Percentiles rank a stretch among this genome's conserved stretches.
Conservation (phyloP, 1,140 invertebrate genomes). For the Lasioglossum albipes region DNA sequence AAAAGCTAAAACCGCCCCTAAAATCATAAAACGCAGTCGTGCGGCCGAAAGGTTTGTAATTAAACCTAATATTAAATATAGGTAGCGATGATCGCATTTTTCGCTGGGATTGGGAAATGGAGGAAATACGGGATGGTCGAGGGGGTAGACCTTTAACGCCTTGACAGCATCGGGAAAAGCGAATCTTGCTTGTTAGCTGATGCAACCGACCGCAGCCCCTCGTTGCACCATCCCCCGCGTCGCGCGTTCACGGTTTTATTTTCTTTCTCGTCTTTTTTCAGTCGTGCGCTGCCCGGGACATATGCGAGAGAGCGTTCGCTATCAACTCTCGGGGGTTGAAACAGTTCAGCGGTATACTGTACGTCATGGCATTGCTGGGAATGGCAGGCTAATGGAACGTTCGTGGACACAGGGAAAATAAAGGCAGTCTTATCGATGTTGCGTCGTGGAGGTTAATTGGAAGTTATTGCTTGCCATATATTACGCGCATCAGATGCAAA, state of each 20-base stretch:
- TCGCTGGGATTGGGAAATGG: conserved; percentile 35
- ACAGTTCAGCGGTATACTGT: conserved; percentile 32
- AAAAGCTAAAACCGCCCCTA: too few species aligned
- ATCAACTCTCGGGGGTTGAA: conserved; percentile 31
- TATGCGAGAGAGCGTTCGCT: conserved; percentile 36
- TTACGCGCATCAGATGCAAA: conserved; percentile 46
- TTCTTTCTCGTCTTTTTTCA: conserved; percentile 42
- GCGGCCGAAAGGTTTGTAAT: neutral
- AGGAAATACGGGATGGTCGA: conserved; percentile 21
- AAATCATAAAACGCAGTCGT: too few species aligned
- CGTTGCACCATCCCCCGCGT: neutral
- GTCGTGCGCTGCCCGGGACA: conserved; percentile 4
- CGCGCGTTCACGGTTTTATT: conserved; percentile 14
- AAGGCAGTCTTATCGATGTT: conserved; percentile 57
- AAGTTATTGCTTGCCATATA: conserved; percentile 51
- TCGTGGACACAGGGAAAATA: conserved; percentile 47
- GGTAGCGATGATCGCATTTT: conserved; percentile 38
- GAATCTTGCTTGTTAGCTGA: conserved; percentile 57
- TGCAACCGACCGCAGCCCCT: conserved; percentile 39
- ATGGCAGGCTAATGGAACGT: conserved; percentile 55
- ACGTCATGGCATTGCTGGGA: conserved; percentile 44
- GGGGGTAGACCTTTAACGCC: conserved; percentile 56
- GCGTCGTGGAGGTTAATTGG: conserved; percentile 54
- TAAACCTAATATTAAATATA: conserved; percentile 48
- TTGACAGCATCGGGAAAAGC: conserved; percentile 57